Base-by-base conservation (phyloP, 2,888 invertebrate species). In the Polydrusus tereticollis region DNA sequence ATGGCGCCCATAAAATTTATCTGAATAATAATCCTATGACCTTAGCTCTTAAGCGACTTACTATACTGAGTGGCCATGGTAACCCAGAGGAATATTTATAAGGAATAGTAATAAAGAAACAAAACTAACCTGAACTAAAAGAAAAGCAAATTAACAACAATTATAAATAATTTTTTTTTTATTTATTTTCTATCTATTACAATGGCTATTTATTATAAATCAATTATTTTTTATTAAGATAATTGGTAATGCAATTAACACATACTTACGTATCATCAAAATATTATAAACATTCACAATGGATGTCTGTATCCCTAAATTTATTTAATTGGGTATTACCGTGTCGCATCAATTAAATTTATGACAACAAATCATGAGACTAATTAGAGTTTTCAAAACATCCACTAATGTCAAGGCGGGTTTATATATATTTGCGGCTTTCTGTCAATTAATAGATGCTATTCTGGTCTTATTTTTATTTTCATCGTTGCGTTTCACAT, bases 391-490 rank as follows among this genome's bases (percentile, higher is more conserved):
- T 72, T 72, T 72, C 68, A 68, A 72, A 72, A 72, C 72, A 72
- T 72, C 14, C 57, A 63, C 58, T 72, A 72, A 72, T 72, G 72
- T 67, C 60, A 65, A 67, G 72, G 72, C 62, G 72, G 72, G 67
- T 45, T 67, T 65, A 67, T 60, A 72, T 68, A 63, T 68, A 68
- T 72, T 62, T 63, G 72, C 68, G 68, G 68, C 68, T 70, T 77
- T 77, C 78, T 79, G 82, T 80, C 82, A 82, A 82, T 81, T 81
- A 82, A 81, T 81, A 80, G 79, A 77, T 76, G 78, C 79, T 80
- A 80, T 82, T 80, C 80, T 76, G 78, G 80, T 80, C 79, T 79
- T 78, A 78, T 81, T 80, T 80, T 81, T 81, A 79, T 81, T 80
- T 80, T 77, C 78, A 78, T 79, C 77, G 73, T 73, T 77, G 76